A percentile compares a stretch with the other conserved stretches of the same genome.
These are phyloP conservation scores for Coregonus sp. DNA, from an alignment of 2,797 vertebrate genomes.

Conservation along the genomic window DNA sequence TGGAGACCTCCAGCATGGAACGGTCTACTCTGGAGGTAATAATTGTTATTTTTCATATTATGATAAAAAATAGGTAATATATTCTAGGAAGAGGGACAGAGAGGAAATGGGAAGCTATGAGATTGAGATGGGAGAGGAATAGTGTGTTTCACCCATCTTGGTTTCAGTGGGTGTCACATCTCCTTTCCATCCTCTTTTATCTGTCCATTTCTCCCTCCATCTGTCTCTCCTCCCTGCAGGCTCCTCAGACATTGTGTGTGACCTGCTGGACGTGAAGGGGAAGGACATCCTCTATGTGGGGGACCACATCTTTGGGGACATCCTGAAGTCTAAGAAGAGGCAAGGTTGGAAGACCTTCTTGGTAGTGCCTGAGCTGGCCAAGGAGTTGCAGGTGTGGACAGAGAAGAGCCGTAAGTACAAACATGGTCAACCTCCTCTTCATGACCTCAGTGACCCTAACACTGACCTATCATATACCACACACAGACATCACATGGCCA, in stretches of 20 bases:
- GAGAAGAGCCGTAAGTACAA: slow-evolving; percentile 77
- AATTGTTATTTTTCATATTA: no score
- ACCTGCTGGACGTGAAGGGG: slow-evolving; percentile 80
- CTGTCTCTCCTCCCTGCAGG: slow-evolving; percentile 61
- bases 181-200: background rate
- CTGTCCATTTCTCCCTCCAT: no score
- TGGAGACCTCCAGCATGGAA: slow-evolving; percentile 79
- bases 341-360: slow-evolving; percentile 90
- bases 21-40: slow-evolving; percentile 84
- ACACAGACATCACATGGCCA: background rate
- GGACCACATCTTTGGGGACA: slow-evolving; percentile 90
- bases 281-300: slow-evolving; percentile 87
- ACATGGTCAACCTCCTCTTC: background rate
- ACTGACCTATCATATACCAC: background rate
- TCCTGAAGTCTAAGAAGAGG: slow-evolving; percentile 89
- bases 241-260: slow-evolving; percentile 80
- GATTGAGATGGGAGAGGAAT: background rate
- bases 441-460: background rate
- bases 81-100: background rate
- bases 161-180: background rate
- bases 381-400: slow-evolving; percentile 84
- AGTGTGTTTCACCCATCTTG: background rate
- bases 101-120: background rate
- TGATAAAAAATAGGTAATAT: no score
- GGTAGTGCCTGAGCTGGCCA: slow-evolving; percentile 84